Percentiles rank a stretch among this genome's conserved stretches.
phyloP scores from a whole-genome alignment of 2,113 vertebrate genomes.

The Nyctibius bracteatus region DNA sequence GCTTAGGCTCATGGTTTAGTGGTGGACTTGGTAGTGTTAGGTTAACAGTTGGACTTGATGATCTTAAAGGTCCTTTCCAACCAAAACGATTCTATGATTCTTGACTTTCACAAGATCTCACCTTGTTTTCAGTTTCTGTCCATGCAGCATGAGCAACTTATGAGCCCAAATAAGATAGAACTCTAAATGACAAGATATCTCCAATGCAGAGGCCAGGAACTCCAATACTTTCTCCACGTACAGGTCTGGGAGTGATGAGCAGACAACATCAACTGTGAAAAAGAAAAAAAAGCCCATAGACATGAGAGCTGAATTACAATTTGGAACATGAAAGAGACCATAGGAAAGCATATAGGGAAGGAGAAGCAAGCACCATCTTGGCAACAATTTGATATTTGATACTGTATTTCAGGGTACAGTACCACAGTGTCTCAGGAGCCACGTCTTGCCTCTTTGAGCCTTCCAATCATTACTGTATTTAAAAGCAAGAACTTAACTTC shows the following conservation, averaged over 20 bases:
- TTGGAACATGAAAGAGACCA: background rate
- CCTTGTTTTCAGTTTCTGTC: conserved; percentile 91
- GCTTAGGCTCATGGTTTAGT: too few species aligned
- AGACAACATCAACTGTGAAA: conserved; percentile 81
- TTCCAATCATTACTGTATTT: background rate
- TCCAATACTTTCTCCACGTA: conserved; percentile 90
- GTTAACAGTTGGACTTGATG: too few species aligned
- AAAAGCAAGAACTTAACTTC: background rate
- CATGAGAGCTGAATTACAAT: background rate
- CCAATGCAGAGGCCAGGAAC: conserved; percentile 85
- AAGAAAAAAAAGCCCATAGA: background rate
- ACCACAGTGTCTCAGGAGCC: background rate
- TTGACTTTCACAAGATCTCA: background rate
- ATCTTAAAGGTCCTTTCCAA: too few species aligned
- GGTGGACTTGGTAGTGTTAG: too few species aligned
- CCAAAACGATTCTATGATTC: too few species aligned
- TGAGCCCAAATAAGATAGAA: conserved; percentile 93
- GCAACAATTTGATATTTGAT: background rate
- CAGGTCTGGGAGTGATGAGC: conserved; percentile 85
- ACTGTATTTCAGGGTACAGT: background rate
- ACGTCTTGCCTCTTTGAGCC: background rate
- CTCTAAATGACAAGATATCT: conserved; percentile 87
- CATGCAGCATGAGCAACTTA: conserved; percentile 85
- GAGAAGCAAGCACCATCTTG: background rate
- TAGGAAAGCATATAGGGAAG: background rate